Conservation (phyloP, 2,888 invertebrate genomes). For the Epirrhoe tristata region DNA sequence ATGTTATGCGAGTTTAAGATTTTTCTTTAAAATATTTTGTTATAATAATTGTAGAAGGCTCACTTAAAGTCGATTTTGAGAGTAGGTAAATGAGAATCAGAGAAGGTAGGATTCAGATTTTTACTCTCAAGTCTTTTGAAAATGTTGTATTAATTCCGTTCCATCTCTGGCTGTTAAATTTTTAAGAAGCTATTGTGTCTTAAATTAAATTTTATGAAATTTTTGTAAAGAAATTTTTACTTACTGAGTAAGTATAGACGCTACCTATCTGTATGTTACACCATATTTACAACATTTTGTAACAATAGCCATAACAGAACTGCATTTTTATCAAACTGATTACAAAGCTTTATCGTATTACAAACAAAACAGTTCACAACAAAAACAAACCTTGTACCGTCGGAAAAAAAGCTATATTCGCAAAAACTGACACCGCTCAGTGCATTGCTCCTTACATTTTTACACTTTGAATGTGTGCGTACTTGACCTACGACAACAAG, state of each 20-base stretch:
- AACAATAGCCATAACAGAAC: conserved; percentile 11
- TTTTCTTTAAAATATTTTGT: conserved; percentile 10
- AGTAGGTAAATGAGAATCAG: too few relatives aligned
- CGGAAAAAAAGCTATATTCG: conserved; percentile 58
- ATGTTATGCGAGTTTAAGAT: conserved; percentile 23
- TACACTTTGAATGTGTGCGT: conserved; percentile 41
- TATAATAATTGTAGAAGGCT: too few relatives aligned
- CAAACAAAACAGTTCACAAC: conserved; percentile 30
- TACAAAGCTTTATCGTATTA: conserved; percentile 33
- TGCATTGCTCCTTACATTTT: conserved; percentile 65
- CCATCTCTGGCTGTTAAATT: too few relatives aligned
- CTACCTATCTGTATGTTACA: neutral
- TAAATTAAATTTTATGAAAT: too few relatives aligned
- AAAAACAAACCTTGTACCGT: conserved; percentile 33
- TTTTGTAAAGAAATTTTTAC: too few relatives aligned
- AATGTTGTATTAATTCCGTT: too few relatives aligned
- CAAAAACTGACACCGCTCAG: conserved; percentile 70
- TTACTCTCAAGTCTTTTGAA: too few relatives aligned
- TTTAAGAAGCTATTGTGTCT: too few relatives aligned
- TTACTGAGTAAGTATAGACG: too few relatives aligned
- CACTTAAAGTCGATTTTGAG: too few relatives aligned
- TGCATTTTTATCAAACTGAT: conserved; percentile 32
- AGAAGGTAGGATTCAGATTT: too few relatives aligned
- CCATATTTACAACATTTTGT: neutral
- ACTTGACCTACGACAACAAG: conserved; percentile 63